Base-by-base conservation (phyloP, 1,140 invertebrate species). In the Stenopsyche tienmushanensis region DNA sequence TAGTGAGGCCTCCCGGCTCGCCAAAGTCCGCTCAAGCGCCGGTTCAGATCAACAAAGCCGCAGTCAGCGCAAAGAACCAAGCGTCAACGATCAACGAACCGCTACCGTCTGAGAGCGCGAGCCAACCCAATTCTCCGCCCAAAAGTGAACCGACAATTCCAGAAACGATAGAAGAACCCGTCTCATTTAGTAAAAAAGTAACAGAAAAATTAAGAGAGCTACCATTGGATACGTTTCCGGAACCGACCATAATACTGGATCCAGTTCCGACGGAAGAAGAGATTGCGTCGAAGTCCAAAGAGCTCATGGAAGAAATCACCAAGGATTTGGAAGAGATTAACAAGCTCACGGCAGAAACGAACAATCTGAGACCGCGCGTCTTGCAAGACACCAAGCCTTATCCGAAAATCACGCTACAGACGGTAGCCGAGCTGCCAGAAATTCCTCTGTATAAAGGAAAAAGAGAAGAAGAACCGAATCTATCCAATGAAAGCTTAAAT, bases 401-500 rank as follows among this genome's bases (percentile, higher is more conserved):
- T 68, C 80, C 78, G 9, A 80, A 82, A 72, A 84, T 85, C 17
- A 85, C 83, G n/a, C 74, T 83, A 18, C 83, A 85, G 73, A 82
- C 82, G 1, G 81, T 85, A 2, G 80, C 83, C 10, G 83, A 84
- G 66, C 59, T 85, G 63, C 83, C 83, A 1, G 81, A 83, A 72
- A 85, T 85, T 70, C 83, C 83, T 24, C 82, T 83, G 65, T 85
- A 82, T 60, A 83, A 79, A 70, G 73, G 75, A 9, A 80, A 78
- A 69, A 66, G 54, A 41, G 68, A 70, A 1, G 73, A 72, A 45
- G 60, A 72, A 17, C 73, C 71, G 49, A 79, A 75, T 66, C 66
- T 74, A 10, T 72, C 72, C 9, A 74, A 69, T 25, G 78, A 81
- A 59, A 75, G 71, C 15, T 72, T 77, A 60, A 77, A 80, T 67